These are phyloP conservation scores for Coilia nasus DNA, from an alignment of 2,797 vertebrate genomes.

Conservation along the genomic window DNA sequence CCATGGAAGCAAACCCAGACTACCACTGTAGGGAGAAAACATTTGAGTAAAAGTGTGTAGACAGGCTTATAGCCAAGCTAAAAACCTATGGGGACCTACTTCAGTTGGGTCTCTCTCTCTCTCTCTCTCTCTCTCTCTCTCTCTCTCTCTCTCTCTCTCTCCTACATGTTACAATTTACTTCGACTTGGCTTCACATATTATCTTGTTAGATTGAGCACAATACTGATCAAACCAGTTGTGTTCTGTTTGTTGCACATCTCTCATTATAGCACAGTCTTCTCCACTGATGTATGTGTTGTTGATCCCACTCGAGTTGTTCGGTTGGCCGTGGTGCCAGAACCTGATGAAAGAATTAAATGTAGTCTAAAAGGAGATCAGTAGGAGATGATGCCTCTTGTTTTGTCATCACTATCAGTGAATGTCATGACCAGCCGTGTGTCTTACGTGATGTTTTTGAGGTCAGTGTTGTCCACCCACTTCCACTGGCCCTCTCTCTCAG, in stretches of 20 bases:
- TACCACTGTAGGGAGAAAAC: no score
- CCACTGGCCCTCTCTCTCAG: conserved; percentile 8
- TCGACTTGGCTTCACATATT: background rate
- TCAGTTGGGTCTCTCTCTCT: no score
- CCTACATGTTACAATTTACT: background rate
- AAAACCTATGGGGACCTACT: no score
- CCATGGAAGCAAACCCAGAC: no score
- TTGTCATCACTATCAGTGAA: background rate
- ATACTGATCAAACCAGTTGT: conserved; percentile 3
- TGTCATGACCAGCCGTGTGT: background rate
- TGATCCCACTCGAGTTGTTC: background rate
- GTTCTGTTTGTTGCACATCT: background rate
- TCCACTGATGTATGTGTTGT: background rate
- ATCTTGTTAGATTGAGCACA: background rate
- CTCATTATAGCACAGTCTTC: background rate
- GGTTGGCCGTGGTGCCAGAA: background rate
- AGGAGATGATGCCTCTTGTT: background rate
- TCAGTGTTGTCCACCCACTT: background rate
- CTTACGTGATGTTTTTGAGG: background rate
- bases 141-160: no score
- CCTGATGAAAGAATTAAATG: background rate
- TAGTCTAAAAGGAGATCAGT: background rate
- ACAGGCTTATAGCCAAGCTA: no score
- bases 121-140: no score
- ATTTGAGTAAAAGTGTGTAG: no score